These are phyloP conservation scores for Allolobophora icterica DNA, from an alignment of 2,888 invertebrate genomes.

Conservation along the genomic window DNA sequence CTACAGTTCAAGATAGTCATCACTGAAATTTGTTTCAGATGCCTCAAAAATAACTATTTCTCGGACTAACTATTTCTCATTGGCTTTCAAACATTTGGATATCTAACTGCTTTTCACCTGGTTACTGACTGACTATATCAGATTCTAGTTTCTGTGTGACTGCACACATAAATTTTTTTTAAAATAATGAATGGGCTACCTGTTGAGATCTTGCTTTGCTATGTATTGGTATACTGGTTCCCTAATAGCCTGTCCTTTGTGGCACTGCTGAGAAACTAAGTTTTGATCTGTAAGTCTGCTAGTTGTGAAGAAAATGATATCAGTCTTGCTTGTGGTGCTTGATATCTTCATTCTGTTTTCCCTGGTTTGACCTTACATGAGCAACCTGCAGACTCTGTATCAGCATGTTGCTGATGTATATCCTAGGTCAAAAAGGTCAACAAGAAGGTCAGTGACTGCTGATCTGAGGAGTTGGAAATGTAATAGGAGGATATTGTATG, in stretches of 20 bases:
- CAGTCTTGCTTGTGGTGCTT: not conserved
- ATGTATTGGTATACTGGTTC: not conserved
- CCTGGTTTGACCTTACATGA: no score
- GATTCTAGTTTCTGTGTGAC: no score
- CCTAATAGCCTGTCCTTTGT: not conserved
- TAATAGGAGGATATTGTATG: not conserved
- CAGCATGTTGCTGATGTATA: not conserved
- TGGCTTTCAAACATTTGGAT: not conserved
- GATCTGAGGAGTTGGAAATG: not conserved
- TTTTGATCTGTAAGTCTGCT: not conserved
- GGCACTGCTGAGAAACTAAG: not conserved
- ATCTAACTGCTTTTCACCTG: not conserved
- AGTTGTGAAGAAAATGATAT: not conserved
- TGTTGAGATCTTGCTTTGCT: not conserved
- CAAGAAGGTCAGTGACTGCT: not conserved
- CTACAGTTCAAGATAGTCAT: not conserved
- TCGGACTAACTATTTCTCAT: no score
- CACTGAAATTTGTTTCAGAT: not conserved
- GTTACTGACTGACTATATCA: not conserved
- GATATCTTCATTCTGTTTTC: not conserved
- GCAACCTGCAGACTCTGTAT: not conserved
- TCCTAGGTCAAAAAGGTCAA: constrained; percentile 3
- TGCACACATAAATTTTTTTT: no score
- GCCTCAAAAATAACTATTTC: no score
- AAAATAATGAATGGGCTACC: not conserved